phyloP scores from a whole-genome alignment of 64 coral and sea anemone genomes.

The Astreopora myriophthalma region DNA sequence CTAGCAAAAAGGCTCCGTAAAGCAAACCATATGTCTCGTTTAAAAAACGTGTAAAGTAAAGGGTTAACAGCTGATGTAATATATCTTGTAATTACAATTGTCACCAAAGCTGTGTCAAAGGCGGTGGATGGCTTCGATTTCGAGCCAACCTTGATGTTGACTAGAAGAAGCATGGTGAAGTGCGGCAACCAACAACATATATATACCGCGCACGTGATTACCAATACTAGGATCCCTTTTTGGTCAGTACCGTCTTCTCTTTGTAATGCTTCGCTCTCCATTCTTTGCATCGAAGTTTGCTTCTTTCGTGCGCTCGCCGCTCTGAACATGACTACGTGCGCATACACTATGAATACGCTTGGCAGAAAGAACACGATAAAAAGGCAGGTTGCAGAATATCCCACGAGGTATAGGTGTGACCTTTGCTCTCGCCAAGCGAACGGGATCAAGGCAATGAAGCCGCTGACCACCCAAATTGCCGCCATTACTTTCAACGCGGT shows the following conservation, averaged over 20 bases:
- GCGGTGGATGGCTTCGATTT: no score
- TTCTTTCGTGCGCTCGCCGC: neutral
- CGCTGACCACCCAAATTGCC: slow-evolving; percentile 11
- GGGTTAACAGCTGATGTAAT: slow-evolving; percentile 5
- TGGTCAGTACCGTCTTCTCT: neutral
- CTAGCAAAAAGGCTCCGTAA: neutral
- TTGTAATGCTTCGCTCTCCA: no score
- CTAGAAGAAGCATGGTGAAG: neutral
- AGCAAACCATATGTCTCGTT: slow-evolving; percentile 23
- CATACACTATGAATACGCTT: slow-evolving; percentile 44
- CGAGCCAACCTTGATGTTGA: neutral
- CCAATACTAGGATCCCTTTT: slow-evolving; percentile 51
- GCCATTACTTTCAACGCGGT: neutral
- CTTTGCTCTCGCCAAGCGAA: neutral
- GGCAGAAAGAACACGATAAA: slow-evolving; percentile 52
- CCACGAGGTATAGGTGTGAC: neutral
- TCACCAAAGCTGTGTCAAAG: neutral
- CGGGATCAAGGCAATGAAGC: neutral
- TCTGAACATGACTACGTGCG: slow-evolving; percentile 36
- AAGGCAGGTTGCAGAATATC: slow-evolving; percentile 26
- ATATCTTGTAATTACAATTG: neutral
- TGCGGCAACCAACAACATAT: slow-evolving; percentile 51
- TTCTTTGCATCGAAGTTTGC: neutral
- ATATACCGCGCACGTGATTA: slow-evolving; percentile 22
- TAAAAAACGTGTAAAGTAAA: slow-evolving; percentile 32